Percentiles rank a stretch among this genome's conserved stretches.
phyloP scores from a whole-genome alignment of 1,140 invertebrate species.

The Drosophila nigrodunni region DNA sequence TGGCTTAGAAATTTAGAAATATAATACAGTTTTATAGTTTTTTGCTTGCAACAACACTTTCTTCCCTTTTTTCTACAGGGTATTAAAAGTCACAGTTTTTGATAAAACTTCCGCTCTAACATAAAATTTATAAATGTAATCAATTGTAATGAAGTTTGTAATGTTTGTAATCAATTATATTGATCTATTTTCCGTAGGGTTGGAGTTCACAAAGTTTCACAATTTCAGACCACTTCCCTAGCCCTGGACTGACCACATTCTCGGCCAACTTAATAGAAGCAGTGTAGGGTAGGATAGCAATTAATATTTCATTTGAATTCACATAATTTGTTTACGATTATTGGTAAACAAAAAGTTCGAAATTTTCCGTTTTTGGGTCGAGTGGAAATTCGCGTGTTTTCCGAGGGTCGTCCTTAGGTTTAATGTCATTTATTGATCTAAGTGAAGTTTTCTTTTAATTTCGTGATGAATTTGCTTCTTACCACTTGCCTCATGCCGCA shows the following conservation, averaged over 20 bases:
- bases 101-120: too few species aligned
- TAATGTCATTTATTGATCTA: slow-evolving; percentile 64
- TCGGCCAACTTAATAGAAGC: background rate
- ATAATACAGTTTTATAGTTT: too few species aligned
- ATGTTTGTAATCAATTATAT: slow-evolving; percentile 18
- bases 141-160: slow-evolving; percentile 5
- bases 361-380: slow-evolving; percentile 24
- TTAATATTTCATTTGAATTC: slow-evolving; percentile 76
- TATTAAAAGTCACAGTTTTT: too few species aligned
- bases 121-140: background rate
- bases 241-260: background rate
- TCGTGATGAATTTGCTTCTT: slow-evolving; percentile 40
- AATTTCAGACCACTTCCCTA: background rate
- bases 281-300: slow-evolving; percentile 8
- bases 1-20: too few species aligned
- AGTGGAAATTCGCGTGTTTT: slow-evolving; percentile 71
- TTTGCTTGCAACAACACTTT: too few species aligned
- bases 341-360: slow-evolving; percentile 61
- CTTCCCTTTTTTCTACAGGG: too few species aligned
- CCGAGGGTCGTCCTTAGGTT: slow-evolving; percentile 14
- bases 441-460: slow-evolving; percentile 10
- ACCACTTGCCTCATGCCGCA: slow-evolving; percentile 31
- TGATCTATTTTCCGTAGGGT: slow-evolving; percentile 5
- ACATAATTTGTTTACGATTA: slow-evolving; percentile 75
- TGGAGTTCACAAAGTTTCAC: background rate